These are phyloP conservation scores for Habropoda laboriosa DNA, from an alignment of 1,140 invertebrate genomes.

Conservation along the genomic window DNA sequence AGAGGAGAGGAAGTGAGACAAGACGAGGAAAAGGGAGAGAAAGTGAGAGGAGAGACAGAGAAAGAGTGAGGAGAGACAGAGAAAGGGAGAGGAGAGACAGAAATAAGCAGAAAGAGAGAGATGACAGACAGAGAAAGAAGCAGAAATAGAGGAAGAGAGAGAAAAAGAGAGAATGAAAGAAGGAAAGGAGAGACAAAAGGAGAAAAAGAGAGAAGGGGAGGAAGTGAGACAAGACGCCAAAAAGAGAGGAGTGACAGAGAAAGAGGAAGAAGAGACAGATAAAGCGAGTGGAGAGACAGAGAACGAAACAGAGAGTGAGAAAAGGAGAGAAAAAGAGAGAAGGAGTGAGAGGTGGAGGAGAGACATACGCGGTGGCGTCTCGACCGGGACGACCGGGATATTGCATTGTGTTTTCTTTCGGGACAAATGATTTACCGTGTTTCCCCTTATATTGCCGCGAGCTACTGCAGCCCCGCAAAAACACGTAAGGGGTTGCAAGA, in stretches of 20 bases:
- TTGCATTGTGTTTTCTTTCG: conserved; percentile 81
- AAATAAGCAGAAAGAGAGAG: conserved; percentile 5
- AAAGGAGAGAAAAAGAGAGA: conserved; percentile 1
- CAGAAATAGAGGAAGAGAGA: too few species aligned
- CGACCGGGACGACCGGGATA: conserved; percentile 64
- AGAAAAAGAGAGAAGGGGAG: too few species aligned
- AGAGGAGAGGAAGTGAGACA: conserved; percentile 7
- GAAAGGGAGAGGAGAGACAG: background rate
- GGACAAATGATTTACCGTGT: conserved; percentile 81
- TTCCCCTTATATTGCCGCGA: conserved; percentile 72
- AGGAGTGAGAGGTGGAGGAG: background rate
- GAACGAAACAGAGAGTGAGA: background rate
- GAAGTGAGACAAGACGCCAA: too few species aligned
- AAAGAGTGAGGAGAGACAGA: background rate
- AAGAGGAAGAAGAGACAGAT: background rate
- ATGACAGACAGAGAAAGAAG: background rate
- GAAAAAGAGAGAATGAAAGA: conserved; percentile 27
- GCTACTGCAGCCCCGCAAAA: conserved; percentile 69
- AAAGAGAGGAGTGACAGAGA: conserved; percentile 21
- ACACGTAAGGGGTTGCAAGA: conserved; percentile 75
- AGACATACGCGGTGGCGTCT: conserved; percentile 56
- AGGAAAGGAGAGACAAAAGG: too few species aligned
- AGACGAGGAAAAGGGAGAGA: background rate
- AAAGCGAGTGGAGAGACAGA: background rate
- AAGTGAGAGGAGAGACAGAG: background rate